Percentiles rank a stretch among this genome's conserved stretches.
phyloP scores from a whole-genome alignment of 2,888 invertebrate species.

The Stenodema calcarata region DNA sequence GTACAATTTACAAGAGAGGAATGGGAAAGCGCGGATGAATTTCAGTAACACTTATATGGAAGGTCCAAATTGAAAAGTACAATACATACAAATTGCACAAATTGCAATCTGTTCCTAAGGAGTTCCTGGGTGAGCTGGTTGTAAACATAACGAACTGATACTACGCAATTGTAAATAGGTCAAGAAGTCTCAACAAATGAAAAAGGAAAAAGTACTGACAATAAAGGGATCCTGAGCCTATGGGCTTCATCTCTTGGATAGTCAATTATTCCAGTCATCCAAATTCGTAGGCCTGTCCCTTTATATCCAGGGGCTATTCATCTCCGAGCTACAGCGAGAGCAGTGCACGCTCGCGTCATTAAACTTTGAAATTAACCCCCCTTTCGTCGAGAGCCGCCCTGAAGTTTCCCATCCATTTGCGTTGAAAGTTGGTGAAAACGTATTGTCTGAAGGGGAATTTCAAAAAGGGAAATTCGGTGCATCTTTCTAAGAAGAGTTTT shows the following conservation, averaged over 20 bases:
- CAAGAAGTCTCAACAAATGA: neutral
- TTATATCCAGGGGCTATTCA: neutral
- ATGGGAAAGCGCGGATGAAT: too few relatives aligned
- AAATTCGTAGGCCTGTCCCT: neutral
- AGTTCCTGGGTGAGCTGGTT: too few relatives aligned
- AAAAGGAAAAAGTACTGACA: neutral
- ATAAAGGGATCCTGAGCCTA: neutral
- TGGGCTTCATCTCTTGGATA: neutral
- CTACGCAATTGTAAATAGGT: too few relatives aligned
- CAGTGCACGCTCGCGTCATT: neutral
- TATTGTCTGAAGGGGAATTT: neutral
- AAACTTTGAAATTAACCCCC: neutral
- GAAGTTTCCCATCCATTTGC: neutral
- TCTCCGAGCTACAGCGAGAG: neutral
- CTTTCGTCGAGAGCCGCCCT: neutral
- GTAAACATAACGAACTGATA: too few relatives aligned
- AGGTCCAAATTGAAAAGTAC: too few relatives aligned
- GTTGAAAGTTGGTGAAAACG: neutral
- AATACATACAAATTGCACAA: too few relatives aligned
- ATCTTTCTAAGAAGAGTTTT: neutral
- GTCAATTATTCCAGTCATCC: constrained; percentile 13
- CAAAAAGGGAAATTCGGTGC: neutral
- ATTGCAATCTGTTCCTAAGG: too few relatives aligned
- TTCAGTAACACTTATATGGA: too few relatives aligned
- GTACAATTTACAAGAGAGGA: too few relatives aligned